Percentiles rank a stretch among this genome's conserved stretches.
Evolutionary conservation across 1,140 invertebrate genomes (phyloP).

Genomic region (Ridgeia piscesae): DNA sequence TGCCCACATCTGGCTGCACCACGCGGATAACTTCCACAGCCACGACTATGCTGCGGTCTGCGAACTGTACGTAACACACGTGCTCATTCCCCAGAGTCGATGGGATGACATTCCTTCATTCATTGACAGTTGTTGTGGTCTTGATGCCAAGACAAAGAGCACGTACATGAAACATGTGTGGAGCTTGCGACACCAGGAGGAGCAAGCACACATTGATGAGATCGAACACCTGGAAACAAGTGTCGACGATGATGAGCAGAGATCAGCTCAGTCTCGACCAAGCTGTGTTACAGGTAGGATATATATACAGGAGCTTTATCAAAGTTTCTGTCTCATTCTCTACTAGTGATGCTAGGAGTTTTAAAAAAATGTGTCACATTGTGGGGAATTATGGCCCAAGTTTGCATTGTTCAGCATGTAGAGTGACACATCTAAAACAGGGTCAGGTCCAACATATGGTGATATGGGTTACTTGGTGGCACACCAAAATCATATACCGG

Average conservation of each 20-base stretch:
- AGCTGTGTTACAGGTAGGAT: not conserved
- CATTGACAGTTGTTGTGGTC: conserved; percentile 8
- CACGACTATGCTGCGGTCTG: not conserved
- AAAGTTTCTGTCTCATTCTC: too few species aligned
- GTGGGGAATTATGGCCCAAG: too few species aligned
- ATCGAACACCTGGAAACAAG: not conserved
- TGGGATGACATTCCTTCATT: conserved; percentile 1
- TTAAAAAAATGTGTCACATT: too few species aligned
- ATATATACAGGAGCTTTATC: too few species aligned
- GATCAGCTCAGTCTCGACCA: not conserved
- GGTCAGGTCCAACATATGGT: too few species aligned
- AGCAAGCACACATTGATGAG: not conserved
- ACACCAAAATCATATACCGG: too few species aligned
- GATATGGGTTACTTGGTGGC: too few species aligned
- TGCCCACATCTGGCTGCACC: conserved; percentile 27
- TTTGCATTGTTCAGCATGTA: too few species aligned
- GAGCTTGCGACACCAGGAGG: not conserved
- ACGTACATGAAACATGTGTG: conserved; percentile 11
- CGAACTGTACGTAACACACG: conserved; percentile 11
- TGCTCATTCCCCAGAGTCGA: not conserved
- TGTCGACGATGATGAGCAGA: not conserved
- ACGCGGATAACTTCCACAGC: not conserved
- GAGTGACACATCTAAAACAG: too few species aligned
- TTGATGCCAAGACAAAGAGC: not conserved
- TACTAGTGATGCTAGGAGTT: too few species aligned